Conservation (phyloP, 2,888 invertebrate species). For the Agrenia bidenticulata region DNA sequence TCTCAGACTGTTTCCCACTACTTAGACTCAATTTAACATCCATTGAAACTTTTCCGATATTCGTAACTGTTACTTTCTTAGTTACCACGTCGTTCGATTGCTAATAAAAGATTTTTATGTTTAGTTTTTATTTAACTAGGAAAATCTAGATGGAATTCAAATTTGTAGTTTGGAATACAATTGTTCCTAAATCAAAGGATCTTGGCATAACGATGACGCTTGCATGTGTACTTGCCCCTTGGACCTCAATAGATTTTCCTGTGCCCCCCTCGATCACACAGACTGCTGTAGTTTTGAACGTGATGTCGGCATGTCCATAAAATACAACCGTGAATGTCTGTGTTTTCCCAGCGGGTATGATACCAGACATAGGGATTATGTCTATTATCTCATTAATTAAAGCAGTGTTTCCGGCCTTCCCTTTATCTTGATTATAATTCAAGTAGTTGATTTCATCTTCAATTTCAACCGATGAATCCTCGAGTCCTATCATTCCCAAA, state of each 20-base stretch:
- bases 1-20: too few relatives aligned
- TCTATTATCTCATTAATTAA: conserved; percentile 37
- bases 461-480: conserved; percentile 29
- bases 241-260: conserved; percentile 23
- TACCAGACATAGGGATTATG: conserved; percentile 41
- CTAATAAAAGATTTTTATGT: too few relatives aligned
- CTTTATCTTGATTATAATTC: conserved; percentile 20
- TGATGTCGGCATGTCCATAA: conserved; percentile 40
- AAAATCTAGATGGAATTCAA: too few relatives aligned
- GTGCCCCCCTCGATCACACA: conserved; percentile 41
- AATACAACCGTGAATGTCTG: conserved; percentile 38
- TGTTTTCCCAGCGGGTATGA: conserved; percentile 39
- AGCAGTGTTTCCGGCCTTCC: not conserved
- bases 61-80: too few relatives aligned
- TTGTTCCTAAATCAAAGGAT: too few relatives aligned
- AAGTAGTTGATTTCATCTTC: conserved; percentile 37
- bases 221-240: conserved; percentile 17
- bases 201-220: not conserved
- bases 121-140: too few relatives aligned
- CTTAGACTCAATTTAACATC: too few relatives aligned
- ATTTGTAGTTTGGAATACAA: too few relatives aligned
- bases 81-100: too few relatives aligned
- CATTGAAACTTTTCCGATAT: too few relatives aligned
- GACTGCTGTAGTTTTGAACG: conserved; percentile 33
- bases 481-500: conserved; percentile 32